Percentiles rank a stretch among this genome's conserved stretches.
These are phyloP conservation scores for Sandelia bainsii DNA, from an alignment of 2,797 vertebrate genomes.

Conservation along the genomic window DNA sequence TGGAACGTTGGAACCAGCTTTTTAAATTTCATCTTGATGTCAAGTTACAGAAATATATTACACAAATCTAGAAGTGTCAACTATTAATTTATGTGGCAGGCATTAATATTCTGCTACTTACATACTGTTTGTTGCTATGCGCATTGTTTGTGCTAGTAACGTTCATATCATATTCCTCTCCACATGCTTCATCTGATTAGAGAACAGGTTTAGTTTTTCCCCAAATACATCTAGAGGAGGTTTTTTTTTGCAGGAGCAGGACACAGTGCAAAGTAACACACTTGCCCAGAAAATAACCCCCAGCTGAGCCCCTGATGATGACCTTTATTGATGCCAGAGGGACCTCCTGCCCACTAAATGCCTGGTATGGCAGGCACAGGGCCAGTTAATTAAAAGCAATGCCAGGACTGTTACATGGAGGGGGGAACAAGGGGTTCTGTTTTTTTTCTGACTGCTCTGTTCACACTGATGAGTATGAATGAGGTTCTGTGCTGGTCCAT, in stretches of 20 bases:
- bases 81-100: conserved; percentile 20
- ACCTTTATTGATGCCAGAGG: conserved; percentile 64
- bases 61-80: background rate
- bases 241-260: conserved; percentile 39
- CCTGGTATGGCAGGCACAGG: conserved; percentile 63
- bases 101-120: conserved; percentile 7
- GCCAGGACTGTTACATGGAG: conserved; percentile 67
- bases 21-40: background rate
- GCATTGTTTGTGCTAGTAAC: conserved; percentile 26
- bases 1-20: background rate
- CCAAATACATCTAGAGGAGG: conserved; percentile 36
- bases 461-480: conserved; percentile 25
- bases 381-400: conserved; percentile 79
- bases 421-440: conserved; percentile 73
- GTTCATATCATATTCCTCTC: conserved; percentile 8
- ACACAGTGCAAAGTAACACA: conserved; percentile 30
- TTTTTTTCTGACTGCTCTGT: conserved; percentile 64
- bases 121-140: conserved; percentile 4
- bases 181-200: conserved; percentile 32
- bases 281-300: conserved; percentile 51
- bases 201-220: conserved; percentile 20
- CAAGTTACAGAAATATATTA: conserved; percentile 6
- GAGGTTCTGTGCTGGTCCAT: background rate
- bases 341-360: conserved; percentile 66
- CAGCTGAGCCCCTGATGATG: conserved; percentile 64